Base-by-base conservation (phyloP, 2,113 vertebrate species). In the Nibea coibor region DNA sequence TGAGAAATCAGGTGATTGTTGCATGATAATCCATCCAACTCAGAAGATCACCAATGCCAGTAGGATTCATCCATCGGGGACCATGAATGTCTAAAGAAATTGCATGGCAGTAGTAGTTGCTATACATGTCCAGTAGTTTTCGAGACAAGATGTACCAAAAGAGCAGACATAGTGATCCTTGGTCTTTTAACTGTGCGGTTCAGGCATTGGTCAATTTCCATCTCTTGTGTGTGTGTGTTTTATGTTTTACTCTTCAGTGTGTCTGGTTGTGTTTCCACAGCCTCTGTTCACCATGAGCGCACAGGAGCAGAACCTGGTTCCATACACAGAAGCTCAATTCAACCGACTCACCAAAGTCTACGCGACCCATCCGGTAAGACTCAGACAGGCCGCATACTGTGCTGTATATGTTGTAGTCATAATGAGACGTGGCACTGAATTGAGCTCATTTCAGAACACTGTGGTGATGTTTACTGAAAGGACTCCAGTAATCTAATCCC, bases 281-380 rank as follows among this genome's bases (percentile, higher is more conserved):
- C 93, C 95, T 54, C 75, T 96, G 58, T 95, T 96, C 70, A 86
- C 92, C 17, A 93, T 82, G 94, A 96, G 88, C 0, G 92, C 95
- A 11, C 96, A 95, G 92, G 95, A 96, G 75, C 94, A 96, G 84
- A 95, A 95, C 85, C 77, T 94, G 82, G 72, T 93, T 4, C 91
- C 93, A 1, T 96, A 92, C 80, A 92, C 89, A 31, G 78, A 92
- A 1, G 53, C 81, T 10, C 91, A 54, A 15, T 92, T 94, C 17
- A 89, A 91, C 17, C 17, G 76, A 76, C 93, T 94, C 73, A 94
- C 90, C 66, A 90, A 91, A 61, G 75, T 81, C 48, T 95, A 92
- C 0, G 89, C 92, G 0, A 95, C 92, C 6, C 85, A 94, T 50
- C 90, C 90, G 7, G 93, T 94, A 89, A 91, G 87, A 82, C 2